These are phyloP conservation scores for Huso huso DNA, from an alignment of 2,797 vertebrate genomes.

Conservation along the genomic window DNA sequence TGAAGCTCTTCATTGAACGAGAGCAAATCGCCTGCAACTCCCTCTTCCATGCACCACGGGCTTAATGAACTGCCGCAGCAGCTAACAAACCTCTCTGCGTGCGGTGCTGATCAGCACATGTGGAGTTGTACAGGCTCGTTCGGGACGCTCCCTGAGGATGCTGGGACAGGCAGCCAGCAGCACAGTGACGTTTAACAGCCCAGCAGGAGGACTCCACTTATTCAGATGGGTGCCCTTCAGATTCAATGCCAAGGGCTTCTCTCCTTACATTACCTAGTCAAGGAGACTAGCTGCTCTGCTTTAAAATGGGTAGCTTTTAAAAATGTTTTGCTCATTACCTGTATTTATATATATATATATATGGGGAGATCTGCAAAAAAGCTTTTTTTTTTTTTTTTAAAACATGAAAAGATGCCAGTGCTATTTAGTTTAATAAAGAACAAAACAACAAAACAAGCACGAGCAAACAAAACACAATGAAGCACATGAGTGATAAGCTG, in stretches of 20 bases:
- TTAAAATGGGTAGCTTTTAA: no score
- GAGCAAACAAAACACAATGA: constrained; percentile 44
- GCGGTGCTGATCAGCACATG: no score
- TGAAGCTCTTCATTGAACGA: no score
- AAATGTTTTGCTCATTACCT: not conserved
- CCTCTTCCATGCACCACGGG: no score
- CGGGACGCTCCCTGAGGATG: not conserved
- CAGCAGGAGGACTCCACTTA: no score
- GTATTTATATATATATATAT: not conserved
- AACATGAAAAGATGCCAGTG: constrained; percentile 14
- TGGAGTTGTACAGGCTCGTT: no score
- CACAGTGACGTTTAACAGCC: no score
- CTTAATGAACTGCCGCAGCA: no score
- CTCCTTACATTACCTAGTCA: not conserved
- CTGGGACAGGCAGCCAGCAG: not conserved
- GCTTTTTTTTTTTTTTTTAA: constrained; percentile 17
- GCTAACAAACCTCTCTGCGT: no score
- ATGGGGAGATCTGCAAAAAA: not conserved
- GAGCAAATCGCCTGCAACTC: no score
- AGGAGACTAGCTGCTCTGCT: no score
- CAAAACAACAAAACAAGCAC: constrained; percentile 26
- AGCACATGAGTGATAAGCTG: constrained; percentile 35
- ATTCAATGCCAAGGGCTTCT: not conserved
- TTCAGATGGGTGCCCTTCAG: not conserved
- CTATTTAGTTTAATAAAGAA: constrained; percentile 33